A percentile compares a stretch with the other conserved stretches of the same genome.
Conservation (phyloP, 2,888 invertebrate genomes). For the Ectemnius cavifrons region DNA sequence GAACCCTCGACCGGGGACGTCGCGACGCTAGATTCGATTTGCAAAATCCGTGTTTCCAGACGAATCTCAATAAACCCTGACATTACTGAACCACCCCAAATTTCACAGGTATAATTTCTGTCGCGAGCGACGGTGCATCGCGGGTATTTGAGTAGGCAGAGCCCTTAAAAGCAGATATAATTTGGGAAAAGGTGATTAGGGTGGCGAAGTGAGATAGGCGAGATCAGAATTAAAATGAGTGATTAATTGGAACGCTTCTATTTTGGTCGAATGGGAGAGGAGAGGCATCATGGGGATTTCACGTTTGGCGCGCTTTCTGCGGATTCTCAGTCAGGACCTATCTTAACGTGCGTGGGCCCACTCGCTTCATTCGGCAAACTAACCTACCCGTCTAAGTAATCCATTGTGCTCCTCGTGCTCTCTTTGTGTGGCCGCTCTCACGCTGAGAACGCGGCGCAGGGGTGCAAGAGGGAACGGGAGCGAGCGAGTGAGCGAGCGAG, state of each 20-base stretch:
- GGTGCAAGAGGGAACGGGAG: conserved; percentile 61
- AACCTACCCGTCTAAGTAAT: conserved; percentile 75
- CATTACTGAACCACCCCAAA: too few relatives aligned
- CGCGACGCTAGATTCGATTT: too few relatives aligned
- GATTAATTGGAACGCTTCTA: too few relatives aligned
- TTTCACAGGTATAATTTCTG: too few relatives aligned
- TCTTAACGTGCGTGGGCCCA: conserved; percentile 73
- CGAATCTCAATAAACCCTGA: background rate
- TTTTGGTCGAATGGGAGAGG: too few relatives aligned
- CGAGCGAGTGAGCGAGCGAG: conserved; percentile 41
- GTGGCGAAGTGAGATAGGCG: too few relatives aligned
- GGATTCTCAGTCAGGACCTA: conserved; percentile 73
- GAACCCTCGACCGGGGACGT: background rate
- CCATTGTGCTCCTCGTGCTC: conserved; percentile 73
- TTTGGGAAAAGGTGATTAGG: too few relatives aligned
- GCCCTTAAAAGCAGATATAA: too few relatives aligned
- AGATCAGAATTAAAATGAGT: too few relatives aligned
- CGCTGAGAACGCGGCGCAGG: conserved; percentile 64
- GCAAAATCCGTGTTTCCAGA: background rate
- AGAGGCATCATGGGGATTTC: conserved; percentile 19
- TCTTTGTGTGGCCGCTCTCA: conserved; percentile 72
- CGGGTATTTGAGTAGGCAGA: too few relatives aligned
- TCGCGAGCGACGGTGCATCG: too few relatives aligned
- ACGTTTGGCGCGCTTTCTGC: conserved; percentile 58
- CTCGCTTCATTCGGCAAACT: conserved; percentile 72